A percentile compares a stretch with the other conserved stretches of the same genome.
Conservation (phyloP, 2,113 vertebrate species). For the Dunckerocampus dactyliophorus region DNA sequence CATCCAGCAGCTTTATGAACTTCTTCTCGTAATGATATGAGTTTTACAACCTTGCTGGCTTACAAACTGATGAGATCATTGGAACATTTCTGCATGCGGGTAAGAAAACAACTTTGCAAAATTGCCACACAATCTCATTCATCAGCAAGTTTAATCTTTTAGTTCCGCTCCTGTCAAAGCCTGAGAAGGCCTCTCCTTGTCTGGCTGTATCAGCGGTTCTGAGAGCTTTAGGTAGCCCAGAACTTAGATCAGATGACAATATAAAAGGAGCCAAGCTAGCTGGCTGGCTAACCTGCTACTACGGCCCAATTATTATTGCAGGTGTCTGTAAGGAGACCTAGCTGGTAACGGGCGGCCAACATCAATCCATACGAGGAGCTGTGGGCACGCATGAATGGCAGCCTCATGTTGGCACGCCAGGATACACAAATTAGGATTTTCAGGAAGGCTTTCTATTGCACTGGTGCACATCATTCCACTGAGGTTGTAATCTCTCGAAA, state of each 20-base stretch:
- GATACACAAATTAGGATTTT: conserved; percentile 35
- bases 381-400: conserved; percentile 13
- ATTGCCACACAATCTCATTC: conserved; percentile 21
- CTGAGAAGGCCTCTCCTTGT: conserved; percentile 18
- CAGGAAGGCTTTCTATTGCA: not conserved
- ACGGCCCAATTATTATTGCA: conserved; percentile 59
- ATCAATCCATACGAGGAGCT: conserved; percentile 23
- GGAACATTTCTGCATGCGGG: conserved; percentile 10
- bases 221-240: conserved; percentile 24
- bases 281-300: conserved; percentile 49
- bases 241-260: conserved; percentile 42
- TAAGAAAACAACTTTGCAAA: not conserved
- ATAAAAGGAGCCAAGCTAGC: conserved; percentile 34
- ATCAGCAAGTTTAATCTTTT: conserved; percentile 23
- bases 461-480: not conserved
- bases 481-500: not conserved
- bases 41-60: not conserved
- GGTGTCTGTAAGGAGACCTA: conserved; percentile 53
- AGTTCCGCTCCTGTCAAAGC: conserved; percentile 24
- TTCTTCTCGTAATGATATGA: no score
- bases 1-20: no score
- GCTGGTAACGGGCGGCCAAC: conserved; percentile 43
- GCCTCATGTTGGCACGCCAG: conserved; percentile 13
- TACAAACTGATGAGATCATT: not conserved
- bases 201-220: conserved; percentile 15